These are phyloP conservation scores for Eudyptes chrysolophus DNA, from an alignment of 2,113 vertebrate species.

Conservation along the genomic window DNA sequence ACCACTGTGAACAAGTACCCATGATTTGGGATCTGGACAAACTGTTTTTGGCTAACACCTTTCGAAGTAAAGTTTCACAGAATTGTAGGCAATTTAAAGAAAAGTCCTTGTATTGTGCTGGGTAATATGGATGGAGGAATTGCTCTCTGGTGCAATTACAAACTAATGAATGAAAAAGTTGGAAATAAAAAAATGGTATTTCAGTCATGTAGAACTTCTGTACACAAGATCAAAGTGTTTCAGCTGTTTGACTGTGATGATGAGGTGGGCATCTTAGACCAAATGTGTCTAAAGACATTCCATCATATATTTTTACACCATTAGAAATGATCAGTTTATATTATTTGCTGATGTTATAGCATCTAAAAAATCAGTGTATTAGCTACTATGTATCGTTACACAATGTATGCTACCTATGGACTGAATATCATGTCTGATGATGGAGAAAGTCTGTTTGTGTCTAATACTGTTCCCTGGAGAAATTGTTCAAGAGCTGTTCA, in stretches of 20 bases:
- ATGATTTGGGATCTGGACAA: neutral
- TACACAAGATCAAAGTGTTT: neutral
- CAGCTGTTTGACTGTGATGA: neutral
- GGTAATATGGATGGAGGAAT: neutral
- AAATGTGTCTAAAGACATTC: neutral
- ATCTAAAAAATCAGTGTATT: neutral
- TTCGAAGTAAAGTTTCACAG: neutral
- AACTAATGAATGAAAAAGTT: neutral
- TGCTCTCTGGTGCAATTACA: neutral
- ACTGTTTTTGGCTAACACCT: neutral
- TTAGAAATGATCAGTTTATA: neutral
- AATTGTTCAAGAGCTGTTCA: constrained; percentile 34
- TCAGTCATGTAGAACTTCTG: neutral
- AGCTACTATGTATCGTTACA: neutral
- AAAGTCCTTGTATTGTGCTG: neutral
- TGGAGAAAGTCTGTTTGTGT: constrained; percentile 14
- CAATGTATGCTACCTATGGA: neutral
- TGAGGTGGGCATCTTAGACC: neutral
- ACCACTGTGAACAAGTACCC: neutral
- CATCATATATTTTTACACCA: neutral
- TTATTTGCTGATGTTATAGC: neutral
- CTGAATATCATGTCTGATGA: constrained; percentile 44
- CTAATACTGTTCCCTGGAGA: constrained; percentile 36
- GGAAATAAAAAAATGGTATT: neutral
- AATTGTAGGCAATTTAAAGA: neutral